Percentiles rank a stretch among this genome's conserved stretches.
Conservation (phyloP, 2,797 vertebrate genomes). For the Danio aesculapii region DNA sequence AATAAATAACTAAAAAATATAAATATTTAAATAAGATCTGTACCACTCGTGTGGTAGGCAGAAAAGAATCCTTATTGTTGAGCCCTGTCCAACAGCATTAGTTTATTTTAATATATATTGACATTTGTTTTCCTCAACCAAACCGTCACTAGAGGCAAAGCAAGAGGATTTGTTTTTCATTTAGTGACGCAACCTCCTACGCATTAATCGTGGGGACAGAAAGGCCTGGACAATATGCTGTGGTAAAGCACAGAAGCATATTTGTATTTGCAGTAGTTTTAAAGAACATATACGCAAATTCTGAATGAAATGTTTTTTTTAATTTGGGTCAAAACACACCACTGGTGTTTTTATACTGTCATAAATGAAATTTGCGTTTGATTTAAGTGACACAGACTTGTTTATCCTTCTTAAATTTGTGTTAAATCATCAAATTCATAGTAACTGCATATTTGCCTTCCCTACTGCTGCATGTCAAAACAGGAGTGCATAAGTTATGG, state of each 20-base stretch:
- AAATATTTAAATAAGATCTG: background rate
- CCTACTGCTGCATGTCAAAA: conserved; percentile 26
- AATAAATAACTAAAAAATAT: background rate
- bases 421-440: background rate
- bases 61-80: conserved; percentile 19
- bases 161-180: background rate
- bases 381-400: no score
- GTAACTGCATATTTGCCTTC: conserved; percentile 13
- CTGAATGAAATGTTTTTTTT: background rate
- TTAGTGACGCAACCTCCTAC: conserved; percentile 6
- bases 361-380: no score
- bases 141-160: background rate
- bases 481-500: conserved; percentile 32
- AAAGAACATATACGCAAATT: background rate
- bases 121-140: conserved; percentile 21
- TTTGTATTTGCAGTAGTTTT: background rate
- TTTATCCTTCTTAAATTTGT: no score
- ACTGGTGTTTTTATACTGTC: no score
- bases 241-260: background rate
- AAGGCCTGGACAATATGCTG: background rate
- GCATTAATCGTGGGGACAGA: background rate
- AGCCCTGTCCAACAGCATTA: conserved; percentile 5
- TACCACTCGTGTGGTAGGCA: background rate
- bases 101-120: background rate
- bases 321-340: no score